Evolutionary conservation across 2,888 invertebrate genomes (phyloP), one percentile per base, ranked within the genome.

Genomic region (Esperia sulphurella): DNA sequence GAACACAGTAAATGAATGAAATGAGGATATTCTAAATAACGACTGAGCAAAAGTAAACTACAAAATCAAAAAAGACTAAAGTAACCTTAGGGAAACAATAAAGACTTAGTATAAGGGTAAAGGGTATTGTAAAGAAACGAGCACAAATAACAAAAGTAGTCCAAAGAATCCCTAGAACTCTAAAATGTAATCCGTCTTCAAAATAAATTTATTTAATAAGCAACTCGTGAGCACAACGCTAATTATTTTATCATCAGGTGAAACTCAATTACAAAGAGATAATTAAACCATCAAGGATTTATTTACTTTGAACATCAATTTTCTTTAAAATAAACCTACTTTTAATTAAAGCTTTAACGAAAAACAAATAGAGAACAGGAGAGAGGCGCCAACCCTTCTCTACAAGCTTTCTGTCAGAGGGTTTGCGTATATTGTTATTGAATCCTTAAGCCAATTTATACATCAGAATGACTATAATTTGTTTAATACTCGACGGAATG

Each of bases 291-390:
- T 83, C 79, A 83, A 78, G 79, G 82, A 83, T 85, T 83, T 86
- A 84, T 83, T 86, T 86, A 84, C 86, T 83, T 83, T 83, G 79
- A 84, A 80, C 81, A 84, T 84, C 78, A 86, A 83, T 86, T 85
- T 85, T 83, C 83, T 85, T 85, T 81, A 83, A 85, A 85, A 85
- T 83, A 85, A 83, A 83, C 83, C 76, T 83, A 81, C 82, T 84
- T 85, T 86, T 85, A 87, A 86, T 87, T 86, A 87, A 87, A 83
- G 83, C 85, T 82, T 79, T 83, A 84, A 85, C 83, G 81, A 80
- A 85, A 87, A 83, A 84, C 83, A 86, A 87, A 87, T 83, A 87
- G 67, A 83, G 73, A 68, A 72, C 71, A 72, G 65, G 63, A 65
- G 73, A 65, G 67, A 65, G 67, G 67, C 68, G 68, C 54, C 73